Evolutionary conservation across 1,140 invertebrate species (phyloP), one percentile per base, ranked within the genome.

Genomic region (Zaprionus capensis): DNA sequence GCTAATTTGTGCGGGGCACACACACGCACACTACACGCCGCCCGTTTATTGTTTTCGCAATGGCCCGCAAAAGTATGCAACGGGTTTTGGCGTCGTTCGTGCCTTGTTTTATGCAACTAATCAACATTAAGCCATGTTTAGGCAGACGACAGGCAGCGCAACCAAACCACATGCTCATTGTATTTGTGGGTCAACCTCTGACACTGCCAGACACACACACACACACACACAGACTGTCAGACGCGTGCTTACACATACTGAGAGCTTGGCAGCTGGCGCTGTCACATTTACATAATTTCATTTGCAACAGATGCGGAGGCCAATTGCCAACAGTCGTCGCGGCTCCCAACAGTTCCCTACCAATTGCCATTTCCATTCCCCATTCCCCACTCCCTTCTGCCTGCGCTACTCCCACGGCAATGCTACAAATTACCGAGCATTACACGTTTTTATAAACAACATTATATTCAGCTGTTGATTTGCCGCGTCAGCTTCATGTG

Each of bases 211-310:
- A 64, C 59, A 82, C 46, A 81, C 64, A 58, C 68, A 6, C 38
- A 24, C 68, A 63, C 76, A 4, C 38, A 31, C 28, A 38, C 4
- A 22, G 9, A 20, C 17, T 22, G 46, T 22, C 20, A 51, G 46
- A 6, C 46, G 46, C 46, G 46, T 51, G 46, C 46, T 46, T 15
- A n/a, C 38, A 55, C n/a, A 73, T 70, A 82, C 68, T 55, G 61
- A 14, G 26, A 64, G 15, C 51, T 36, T 53, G 63, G 65, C 69
- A 66, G 66, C 76, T 68, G 73, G 38, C 53, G 69, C 70, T 81
- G 84, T 80, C 84, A 84, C 84, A 88, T 90, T 88, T 90, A 90
- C 84, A 88, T 88, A 88, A 88, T 88, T 84, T 84, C 78, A 90
- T 90, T 88, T 81, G 84, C 85, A 88, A 78, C 84, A 84, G 66